Conservation (phyloP, 2,113 vertebrate species). For the Cheirogaleus medius region DNA sequence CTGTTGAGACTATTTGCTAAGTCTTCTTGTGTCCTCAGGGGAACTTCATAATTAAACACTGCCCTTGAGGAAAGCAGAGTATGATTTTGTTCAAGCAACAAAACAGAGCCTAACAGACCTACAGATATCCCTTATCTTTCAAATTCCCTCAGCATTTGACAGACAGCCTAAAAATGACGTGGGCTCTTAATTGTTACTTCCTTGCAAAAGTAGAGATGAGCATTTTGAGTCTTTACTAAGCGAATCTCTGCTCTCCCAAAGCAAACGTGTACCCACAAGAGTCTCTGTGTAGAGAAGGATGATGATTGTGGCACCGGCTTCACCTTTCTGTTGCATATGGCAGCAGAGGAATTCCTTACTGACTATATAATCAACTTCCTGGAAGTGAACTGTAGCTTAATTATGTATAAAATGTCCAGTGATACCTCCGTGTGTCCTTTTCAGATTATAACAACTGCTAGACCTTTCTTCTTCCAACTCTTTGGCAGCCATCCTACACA, state of each 20-base stretch:
- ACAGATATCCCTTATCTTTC: neutral
- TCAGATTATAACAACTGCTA: neutral
- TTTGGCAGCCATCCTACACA: slow-evolving; percentile 7
- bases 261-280: neutral
- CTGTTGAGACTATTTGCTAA: neutral
- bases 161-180: neutral
- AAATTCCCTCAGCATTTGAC: neutral
- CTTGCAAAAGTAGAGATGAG: neutral
- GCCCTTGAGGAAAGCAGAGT: neutral
- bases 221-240: neutral
- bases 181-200: neutral
- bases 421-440: neutral
- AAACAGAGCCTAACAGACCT: neutral
- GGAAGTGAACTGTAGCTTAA: neutral
- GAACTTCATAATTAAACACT: neutral
- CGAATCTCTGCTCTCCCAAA: neutral
- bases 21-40: neutral
- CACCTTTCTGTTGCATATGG: neutral
- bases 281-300: neutral
- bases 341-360: neutral
- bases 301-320: neutral
- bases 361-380: neutral
- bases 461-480: neutral
- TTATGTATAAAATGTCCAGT: neutral
- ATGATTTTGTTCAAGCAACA: neutral